A percentile compares a stretch with the other conserved stretches of the same genome.
These are phyloP conservation scores for Danaus plexippus DNA, from an alignment of 1,140 invertebrate genomes.

Conservation along the genomic window DNA sequence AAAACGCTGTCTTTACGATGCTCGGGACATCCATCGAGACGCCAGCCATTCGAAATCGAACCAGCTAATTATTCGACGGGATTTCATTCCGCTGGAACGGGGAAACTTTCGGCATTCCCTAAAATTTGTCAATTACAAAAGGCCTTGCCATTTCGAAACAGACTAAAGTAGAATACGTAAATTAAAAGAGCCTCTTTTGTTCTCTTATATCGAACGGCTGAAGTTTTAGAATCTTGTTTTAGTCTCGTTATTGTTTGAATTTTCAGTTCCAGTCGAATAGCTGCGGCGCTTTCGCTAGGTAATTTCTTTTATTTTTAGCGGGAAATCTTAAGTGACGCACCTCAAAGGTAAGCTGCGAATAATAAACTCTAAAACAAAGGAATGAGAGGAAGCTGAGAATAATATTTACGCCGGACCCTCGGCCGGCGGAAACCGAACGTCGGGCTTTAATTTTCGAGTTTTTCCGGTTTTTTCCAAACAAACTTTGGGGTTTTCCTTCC, in stretches of 20 bases:
- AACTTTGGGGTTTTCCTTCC: constrained; percentile 53
- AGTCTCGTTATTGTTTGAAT: constrained; percentile 34
- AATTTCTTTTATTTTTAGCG: constrained; percentile 32
- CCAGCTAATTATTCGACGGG: constrained; percentile 45
- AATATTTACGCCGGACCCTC: constrained; percentile 50
- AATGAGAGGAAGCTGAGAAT: constrained; percentile 54
- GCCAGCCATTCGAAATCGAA: constrained; percentile 23
- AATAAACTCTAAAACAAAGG: constrained; percentile 63
- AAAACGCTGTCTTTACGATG: constrained; percentile 50
- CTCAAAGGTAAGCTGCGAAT: constrained; percentile 28
- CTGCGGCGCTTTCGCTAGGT: constrained; percentile 26
- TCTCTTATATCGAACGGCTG: constrained; percentile 38
- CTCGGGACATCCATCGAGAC: constrained; percentile 21
- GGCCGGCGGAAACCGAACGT: constrained; percentile 48
- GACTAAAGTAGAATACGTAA: constrained; percentile 41
- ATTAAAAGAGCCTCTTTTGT: constrained; percentile 40
- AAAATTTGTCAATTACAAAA: constrained; percentile 53
- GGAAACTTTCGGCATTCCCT: constrained; percentile 44
- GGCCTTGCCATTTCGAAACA: constrained; percentile 35
- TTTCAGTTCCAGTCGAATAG: constrained; percentile 22
- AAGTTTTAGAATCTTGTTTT: constrained; percentile 46
- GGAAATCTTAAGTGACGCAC: constrained; percentile 24
- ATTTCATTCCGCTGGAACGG: constrained; percentile 29
- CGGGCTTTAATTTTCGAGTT: constrained; percentile 50
- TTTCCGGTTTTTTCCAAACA: constrained; percentile 51